Percentiles rank a stretch among this genome's conserved stretches.
Evolutionary conservation across 2,888 invertebrate genomes (phyloP).

Genomic region (Chirona hameri): DNA sequence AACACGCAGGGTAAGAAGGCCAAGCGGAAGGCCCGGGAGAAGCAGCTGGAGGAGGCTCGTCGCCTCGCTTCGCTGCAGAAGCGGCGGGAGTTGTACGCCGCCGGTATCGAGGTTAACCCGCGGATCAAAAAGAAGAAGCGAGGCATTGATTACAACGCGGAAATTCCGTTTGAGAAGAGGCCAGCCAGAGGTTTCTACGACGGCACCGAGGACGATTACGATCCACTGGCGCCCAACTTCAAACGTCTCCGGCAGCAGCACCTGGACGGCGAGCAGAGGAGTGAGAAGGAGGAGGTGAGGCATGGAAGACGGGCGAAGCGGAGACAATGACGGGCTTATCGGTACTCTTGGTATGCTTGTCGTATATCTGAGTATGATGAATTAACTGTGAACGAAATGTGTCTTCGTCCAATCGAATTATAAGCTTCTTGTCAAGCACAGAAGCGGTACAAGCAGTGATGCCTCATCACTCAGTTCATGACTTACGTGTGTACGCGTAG

Average conservation of each 20-base stretch:
- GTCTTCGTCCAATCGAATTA: no score
- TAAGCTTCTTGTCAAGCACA: no score
- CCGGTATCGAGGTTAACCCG: constrained; percentile 69
- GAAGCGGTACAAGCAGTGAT: no score
- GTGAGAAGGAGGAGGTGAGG: constrained; percentile 81
- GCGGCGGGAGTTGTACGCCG: constrained; percentile 92
- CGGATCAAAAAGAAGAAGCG: constrained; percentile 62
- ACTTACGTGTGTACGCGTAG: no score
- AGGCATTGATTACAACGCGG: constrained; percentile 94
- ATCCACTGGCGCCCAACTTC: constrained; percentile 86
- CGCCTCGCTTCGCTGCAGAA: constrained; percentile 95
- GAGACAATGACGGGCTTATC: background rate
- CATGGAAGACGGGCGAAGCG: background rate
- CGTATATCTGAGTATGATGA: no score
- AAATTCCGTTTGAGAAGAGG: constrained; percentile 95
- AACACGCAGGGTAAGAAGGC: constrained; percentile 83
- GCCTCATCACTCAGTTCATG: no score
- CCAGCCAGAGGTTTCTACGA: constrained; percentile 93
- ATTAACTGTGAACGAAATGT: no score
- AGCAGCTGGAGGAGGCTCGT: constrained; percentile 96
- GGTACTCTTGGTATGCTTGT: no score
- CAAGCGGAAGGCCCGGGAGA: constrained; percentile 91
- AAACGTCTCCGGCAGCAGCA: constrained; percentile 84
- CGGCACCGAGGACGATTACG: constrained; percentile 71
- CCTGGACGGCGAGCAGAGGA: constrained; percentile 83